Base-by-base conservation (phyloP, 1,140 invertebrate genomes). In the Apolygus lucorum region DNA sequence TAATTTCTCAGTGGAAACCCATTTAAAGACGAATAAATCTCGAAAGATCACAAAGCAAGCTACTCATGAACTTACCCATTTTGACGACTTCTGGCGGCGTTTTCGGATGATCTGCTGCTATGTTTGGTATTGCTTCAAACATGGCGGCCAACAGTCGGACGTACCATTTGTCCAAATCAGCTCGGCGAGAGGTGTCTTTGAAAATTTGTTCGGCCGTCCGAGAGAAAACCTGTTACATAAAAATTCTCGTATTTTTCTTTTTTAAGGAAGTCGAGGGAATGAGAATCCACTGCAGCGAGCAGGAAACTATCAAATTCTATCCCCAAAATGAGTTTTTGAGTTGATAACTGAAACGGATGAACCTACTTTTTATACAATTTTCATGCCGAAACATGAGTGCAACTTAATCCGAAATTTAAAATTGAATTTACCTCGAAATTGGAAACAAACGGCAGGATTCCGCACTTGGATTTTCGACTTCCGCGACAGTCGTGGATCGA, bases 101-200 rank as follows among this genome's bases (percentile, higher is more conserved):
- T 82, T 96, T 96, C 69, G 88, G 87, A 78, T 97, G 94, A 75
- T 96, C 93, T 67, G 83, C 84, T 28, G 92, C 87, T 72, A 94
- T 88, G 21, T 87, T 81, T 11, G 86, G 81, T 70, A 97, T 93
- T 68, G 87, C 89, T 74, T 92, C 88, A 81, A 96, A 90, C 81
- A 98, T 91, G n/a, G 87, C 88, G 70, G 82, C 83, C 1, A 95
- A 86, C 67, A 99, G 81, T 78, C 90, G 86, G 8, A 86, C 84
- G 79, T 98, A 97, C 87, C 96, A 98, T 76, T 96, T 95, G 76
- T 99, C 95, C 70, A 99, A 84, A 81, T 99, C 96, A n/a, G 91
- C 88, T 74, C 94, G 87, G 62, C 96, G 84, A 70, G 94, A 90
- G 28, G 92, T 91, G 74, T 88, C 88, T 69, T 87, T 88, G 77